These are phyloP conservation scores for Megalopta genalis DNA, from an alignment of 1,140 invertebrate species.

Conservation along the genomic window DNA sequence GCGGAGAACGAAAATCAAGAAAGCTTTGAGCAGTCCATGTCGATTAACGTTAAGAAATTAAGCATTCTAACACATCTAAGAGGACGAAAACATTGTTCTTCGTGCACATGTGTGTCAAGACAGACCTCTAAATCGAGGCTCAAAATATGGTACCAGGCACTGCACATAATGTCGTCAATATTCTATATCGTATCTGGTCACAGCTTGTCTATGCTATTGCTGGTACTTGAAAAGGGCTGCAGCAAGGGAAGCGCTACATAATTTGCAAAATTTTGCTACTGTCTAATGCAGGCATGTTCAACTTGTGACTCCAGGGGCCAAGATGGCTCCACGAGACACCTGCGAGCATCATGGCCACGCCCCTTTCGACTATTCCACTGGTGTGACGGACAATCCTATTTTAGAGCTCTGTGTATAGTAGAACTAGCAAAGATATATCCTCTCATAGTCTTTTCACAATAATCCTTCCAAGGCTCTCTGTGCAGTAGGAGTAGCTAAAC, in stretches of 20 bases:
- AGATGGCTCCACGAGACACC: too few species aligned
- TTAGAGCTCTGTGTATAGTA: too few species aligned
- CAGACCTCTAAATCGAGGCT: background rate
- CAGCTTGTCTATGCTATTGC: background rate
- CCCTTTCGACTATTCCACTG: too few species aligned
- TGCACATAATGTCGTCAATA: background rate
- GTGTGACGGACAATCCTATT: too few species aligned
- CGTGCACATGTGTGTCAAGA: conserved; percentile 37
- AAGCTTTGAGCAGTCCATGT: conserved; percentile 5
- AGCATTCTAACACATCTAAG: conserved; percentile 4
- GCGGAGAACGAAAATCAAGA: background rate
- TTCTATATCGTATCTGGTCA: background rate
- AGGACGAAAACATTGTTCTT: conserved; percentile 1
- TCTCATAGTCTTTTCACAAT: too few species aligned
- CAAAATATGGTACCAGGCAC: background rate
- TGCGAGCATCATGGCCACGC: too few species aligned
- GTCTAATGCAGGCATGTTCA: conserved; percentile 14
- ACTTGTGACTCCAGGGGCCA: too few species aligned
- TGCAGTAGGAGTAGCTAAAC: too few species aligned
- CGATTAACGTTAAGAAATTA: background rate
- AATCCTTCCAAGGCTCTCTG: too few species aligned
- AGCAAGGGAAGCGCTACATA: conserved; percentile 47
- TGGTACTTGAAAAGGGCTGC: conserved; percentile 6
- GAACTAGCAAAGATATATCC: too few species aligned
- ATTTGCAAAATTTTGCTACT: conserved; percentile 19